Percentiles rank a stretch among this genome's conserved stretches.
phyloP scores from a whole-genome alignment of 92 coral and sea anemone genomes.

The Zoanthus solanderi region DNA sequence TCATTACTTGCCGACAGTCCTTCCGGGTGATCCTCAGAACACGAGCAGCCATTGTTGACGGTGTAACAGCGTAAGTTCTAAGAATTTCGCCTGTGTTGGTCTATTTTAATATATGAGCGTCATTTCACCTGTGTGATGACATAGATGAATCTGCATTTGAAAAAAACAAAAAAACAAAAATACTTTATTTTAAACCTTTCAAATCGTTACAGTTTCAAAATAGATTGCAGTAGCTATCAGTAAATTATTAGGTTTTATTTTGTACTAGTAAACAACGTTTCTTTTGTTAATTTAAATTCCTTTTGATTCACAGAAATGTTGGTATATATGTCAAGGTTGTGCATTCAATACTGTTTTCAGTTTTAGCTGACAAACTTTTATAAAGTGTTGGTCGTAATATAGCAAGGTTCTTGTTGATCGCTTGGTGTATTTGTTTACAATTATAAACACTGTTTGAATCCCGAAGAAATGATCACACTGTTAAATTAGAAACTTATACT shows the following conservation, averaged over 20 bases:
- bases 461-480: too few species aligned
- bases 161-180: neutral
- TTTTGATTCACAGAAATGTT: neutral
- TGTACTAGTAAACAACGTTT: neutral
- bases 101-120: neutral
- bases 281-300: neutral
- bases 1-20: conserved; percentile 20
- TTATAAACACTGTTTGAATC: too few species aligned
- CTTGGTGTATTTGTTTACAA: too few species aligned
- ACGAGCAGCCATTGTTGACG: neutral
- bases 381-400: neutral
- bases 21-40: conserved; percentile 38
- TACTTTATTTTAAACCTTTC: too few species aligned
- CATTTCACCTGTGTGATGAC: too few species aligned
- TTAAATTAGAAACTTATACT: too few species aligned
- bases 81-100: neutral
- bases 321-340: neutral
- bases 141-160: neutral
- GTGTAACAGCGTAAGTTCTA: conserved; percentile 26
- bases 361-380: neutral
- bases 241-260: too few species aligned
- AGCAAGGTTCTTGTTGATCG: too few species aligned
- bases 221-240: neutral
- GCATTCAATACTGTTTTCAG: neutral
- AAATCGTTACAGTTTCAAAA: neutral